Base-by-base conservation (phyloP, 64 coral and sea anemone genomes). In the Stylophora pistillata region DNA sequence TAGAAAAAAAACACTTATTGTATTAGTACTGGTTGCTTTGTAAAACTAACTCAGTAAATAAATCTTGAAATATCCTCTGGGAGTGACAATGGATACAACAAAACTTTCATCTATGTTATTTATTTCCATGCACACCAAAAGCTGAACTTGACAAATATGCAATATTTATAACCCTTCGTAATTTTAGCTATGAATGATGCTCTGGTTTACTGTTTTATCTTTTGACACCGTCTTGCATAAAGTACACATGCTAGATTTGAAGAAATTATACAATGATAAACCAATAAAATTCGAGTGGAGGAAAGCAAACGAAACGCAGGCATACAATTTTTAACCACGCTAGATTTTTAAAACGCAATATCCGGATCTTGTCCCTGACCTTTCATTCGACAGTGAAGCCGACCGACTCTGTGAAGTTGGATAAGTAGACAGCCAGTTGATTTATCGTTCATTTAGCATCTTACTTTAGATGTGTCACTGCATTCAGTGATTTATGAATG, bases 391-490 rank as follows among this genome's bases (percentile, higher is more conserved):
- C 65, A 84, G 62, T 70, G 14, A 29, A 13, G 26, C n/a, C 26
- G 58, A 47, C 30, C 60, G 41, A 23, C 59, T 63, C 31, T 15
- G 37, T 47, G 37, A 47, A 47, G 37, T 47, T 47, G 20, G 80
- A 18, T 84, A 84, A 84, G 62, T 84, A 54, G 80, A 84, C 80
- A 84, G 80, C 21, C 11, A 28, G 0, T 31, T 84, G 80, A 84
- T 84, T 84, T 84, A 84, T 84, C 60, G 32, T 21, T 82, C 78
- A 20, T 82, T 79, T 79, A 79, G 80, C 62, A 21, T 70, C 62
- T 68, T 69, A 69, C 80, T 47, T 84, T 59, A 23, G 25, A 18
- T 23, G 79, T 82, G 58, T 69, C 60, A 84, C 20, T 69, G 53
- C 37, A 27, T 63, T 53, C 61, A 65, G 17, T 84, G 61, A 84